A percentile compares a stretch with the other conserved stretches of the same genome.
Conservation (phyloP, 2,888 invertebrate genomes). For the Gymnosoma rotundatum region DNA sequence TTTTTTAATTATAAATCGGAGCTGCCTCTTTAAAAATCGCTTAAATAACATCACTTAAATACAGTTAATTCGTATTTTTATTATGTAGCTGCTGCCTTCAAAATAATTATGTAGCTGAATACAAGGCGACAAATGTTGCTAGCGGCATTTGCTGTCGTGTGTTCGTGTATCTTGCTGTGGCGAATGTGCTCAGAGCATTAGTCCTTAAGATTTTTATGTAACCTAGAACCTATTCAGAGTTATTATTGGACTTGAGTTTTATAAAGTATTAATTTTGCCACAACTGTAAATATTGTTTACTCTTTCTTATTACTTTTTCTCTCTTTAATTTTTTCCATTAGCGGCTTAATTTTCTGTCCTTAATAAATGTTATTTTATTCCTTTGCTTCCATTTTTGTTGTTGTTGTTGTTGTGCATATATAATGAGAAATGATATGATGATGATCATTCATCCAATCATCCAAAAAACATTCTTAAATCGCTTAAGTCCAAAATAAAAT, state of each 20-base stretch:
- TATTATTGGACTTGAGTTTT: not conserved
- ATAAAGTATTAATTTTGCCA: constrained; percentile 17
- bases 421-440: constrained; percentile 63
- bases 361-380: constrained; percentile 53
- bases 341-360: constrained; percentile 24
- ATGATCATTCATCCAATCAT: constrained; percentile 66
- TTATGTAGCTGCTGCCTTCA: too few relatives aligned
- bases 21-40: too few relatives aligned
- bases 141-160: too few relatives aligned
- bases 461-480: constrained; percentile 50
- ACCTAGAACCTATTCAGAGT: not conserved
- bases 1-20: too few relatives aligned
- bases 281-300: constrained; percentile 21
- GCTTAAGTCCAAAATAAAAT: constrained; percentile 51
- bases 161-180: too few relatives aligned
- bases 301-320: not conserved
- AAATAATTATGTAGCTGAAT: too few relatives aligned
- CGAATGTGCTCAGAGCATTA: too few relatives aligned
- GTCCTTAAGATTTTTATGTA: too few relatives aligned
- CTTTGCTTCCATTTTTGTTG: constrained; percentile 1
- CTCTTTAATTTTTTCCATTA: constrained; percentile 13
- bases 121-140: too few relatives aligned
- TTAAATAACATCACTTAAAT: too few relatives aligned
- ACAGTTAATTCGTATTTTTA: too few relatives aligned
- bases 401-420: constrained; percentile 57